Conservation (phyloP, 2,888 invertebrate species). For the Blera fallax region DNA sequence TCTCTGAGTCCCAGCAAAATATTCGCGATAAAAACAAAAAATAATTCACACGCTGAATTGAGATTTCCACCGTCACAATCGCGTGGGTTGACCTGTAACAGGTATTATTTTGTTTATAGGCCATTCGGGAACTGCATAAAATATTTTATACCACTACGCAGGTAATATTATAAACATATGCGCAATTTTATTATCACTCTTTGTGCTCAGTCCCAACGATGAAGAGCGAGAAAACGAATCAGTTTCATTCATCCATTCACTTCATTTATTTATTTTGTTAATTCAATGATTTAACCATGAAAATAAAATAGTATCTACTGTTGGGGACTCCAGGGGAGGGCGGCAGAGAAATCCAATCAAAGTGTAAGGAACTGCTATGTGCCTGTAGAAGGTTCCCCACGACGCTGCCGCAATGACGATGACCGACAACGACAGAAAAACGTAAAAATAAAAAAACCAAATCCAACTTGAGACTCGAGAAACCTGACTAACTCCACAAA, state of each 20-base stretch:
- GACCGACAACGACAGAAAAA: conserved; percentile 67
- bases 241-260: background rate
- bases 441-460: background rate
- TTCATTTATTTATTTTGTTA: conserved; percentile 66
- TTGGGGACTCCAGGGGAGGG: background rate
- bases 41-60: conserved; percentile 15
- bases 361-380: conserved; percentile 57
- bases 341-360: conserved; percentile 61
- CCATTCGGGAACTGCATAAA: conserved; percentile 63
- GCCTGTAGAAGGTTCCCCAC: conserved; percentile 55
- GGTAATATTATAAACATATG: conserved; percentile 47
- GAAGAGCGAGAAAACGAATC: too few species aligned
- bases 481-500: conserved; percentile 56
- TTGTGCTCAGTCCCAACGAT: background rate
- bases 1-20: background rate
- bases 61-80: conserved; percentile 35
- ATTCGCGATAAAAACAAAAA: background rate
- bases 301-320: conserved; percentile 50
- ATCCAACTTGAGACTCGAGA: conserved; percentile 31
- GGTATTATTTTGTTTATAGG: conserved; percentile 74
- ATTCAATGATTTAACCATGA: conserved; percentile 68
- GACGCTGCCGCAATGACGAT: conserved; percentile 56
- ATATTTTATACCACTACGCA: conserved; percentile 42
- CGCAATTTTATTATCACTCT: conserved; percentile 48
- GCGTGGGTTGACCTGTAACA: conserved; percentile 71